These are phyloP conservation scores for Andricus curvator DNA, from an alignment of 2,888 invertebrate genomes.

Conservation along the genomic window DNA sequence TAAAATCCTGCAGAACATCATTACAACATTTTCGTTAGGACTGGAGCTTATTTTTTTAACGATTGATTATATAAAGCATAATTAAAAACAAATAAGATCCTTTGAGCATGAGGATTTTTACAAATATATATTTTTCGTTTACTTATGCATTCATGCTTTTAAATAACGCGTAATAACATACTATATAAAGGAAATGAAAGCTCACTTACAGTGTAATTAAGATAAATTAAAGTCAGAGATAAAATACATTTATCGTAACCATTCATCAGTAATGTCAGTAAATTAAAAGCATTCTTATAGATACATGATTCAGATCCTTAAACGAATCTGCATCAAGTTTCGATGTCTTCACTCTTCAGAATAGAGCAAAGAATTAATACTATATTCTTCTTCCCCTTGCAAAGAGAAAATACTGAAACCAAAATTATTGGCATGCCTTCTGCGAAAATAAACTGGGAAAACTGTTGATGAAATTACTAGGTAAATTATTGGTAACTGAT, in stretches of 20 bases:
- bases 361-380: not conserved
- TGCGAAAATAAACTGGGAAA: too few species aligned
- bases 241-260: too few species aligned
- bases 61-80: not conserved
- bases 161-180: not conserved
- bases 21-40: not conserved
- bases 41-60: not conserved
- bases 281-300: not conserved
- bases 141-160: not conserved
- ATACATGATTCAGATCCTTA: conserved; percentile 51
- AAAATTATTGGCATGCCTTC: too few species aligned
- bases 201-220: too few species aligned
- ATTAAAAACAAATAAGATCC: not conserved
- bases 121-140: not conserved
- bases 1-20: too few species aligned
- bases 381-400: not conserved
- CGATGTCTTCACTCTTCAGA: conserved; percentile 3
- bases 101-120: not conserved
- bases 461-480: too few species aligned
- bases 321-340: conserved; percentile 52
- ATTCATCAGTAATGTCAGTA: too few species aligned
- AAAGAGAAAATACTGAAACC: not conserved
- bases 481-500: too few species aligned
- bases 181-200: too few species aligned
- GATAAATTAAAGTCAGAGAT: too few species aligned